A percentile compares a stretch with the other conserved stretches of the same genome.
These are phyloP conservation scores for Syrphus vitripennis DNA, from an alignment of 2,888 invertebrate genomes.

Conservation along the genomic window DNA sequence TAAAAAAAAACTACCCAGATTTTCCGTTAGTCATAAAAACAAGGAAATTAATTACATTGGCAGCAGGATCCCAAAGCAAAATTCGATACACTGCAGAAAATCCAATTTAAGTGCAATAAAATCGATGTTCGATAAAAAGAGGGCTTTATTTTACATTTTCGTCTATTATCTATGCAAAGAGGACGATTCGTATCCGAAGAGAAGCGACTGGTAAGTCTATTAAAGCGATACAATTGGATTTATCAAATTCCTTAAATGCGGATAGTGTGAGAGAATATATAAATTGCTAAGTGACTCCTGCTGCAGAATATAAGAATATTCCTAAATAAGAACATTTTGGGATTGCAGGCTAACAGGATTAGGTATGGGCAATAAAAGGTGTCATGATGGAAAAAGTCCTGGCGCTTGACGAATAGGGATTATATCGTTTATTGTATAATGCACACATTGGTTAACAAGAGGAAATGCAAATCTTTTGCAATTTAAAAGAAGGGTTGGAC, in stretches of 20 bases:
- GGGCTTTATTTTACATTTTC: constrained; percentile 25
- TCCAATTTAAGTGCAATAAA: constrained; percentile 66
- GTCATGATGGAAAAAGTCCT: constrained; percentile 68
- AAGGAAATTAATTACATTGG: constrained; percentile 33
- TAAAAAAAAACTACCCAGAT: constrained; percentile 29
- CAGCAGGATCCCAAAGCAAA: constrained; percentile 12
- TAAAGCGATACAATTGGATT: constrained; percentile 80
- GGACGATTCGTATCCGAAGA: constrained; percentile 25
- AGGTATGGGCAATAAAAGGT: constrained; percentile 80
- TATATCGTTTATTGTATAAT: constrained; percentile 41
- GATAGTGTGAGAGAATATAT: constrained; percentile 51
- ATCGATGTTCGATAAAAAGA: constrained; percentile 56
- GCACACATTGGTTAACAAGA: constrained; percentile 20
- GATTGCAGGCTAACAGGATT: constrained; percentile 78
- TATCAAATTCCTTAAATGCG: constrained; percentile 56
- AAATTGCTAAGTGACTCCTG: constrained; percentile 30
- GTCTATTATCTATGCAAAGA: constrained; percentile 66
- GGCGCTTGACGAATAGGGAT: constrained; percentile 68
- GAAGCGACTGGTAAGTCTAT: constrained; percentile 76
- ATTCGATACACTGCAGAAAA: constrained; percentile 67
- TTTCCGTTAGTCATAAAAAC: constrained; percentile 67
- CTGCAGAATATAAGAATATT: constrained; percentile 15
- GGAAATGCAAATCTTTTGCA: constrained; percentile 60
- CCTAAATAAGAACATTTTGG: constrained; percentile 42
- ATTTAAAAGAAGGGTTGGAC: constrained; percentile 5